phyloP scores from a whole-genome alignment of 2,888 invertebrate genomes.

The Gibbula magus region DNA sequence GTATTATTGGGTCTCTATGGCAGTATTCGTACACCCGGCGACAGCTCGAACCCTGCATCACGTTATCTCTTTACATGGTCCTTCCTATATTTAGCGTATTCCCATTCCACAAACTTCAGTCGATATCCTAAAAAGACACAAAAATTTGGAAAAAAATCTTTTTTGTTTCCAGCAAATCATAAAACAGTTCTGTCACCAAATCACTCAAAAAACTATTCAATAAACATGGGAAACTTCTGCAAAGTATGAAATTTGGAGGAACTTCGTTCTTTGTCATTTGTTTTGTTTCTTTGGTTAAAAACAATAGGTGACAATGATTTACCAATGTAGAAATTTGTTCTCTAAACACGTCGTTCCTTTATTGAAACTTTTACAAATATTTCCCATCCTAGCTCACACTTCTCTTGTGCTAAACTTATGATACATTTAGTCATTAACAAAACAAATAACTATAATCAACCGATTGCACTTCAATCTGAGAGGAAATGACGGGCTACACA shows the following conservation, averaged over 20 bases:
- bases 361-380: not conserved
- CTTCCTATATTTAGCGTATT: constrained; percentile 49
- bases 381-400: constrained; percentile 17
- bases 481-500: not conserved
- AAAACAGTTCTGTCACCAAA: constrained; percentile 1
- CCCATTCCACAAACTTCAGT: constrained; percentile 68
- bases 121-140: constrained; percentile 65
- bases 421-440: constrained; percentile 14
- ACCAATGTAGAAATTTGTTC: not conserved
- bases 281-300: not conserved
- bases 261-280: not conserved
- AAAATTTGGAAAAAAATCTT: constrained; percentile 35
- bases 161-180: not conserved
- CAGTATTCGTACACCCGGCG: no score
- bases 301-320: not conserved
- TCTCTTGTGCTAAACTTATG: constrained; percentile 25
- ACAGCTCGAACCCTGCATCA: not conserved
- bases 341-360: not conserved
- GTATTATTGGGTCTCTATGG: no score
- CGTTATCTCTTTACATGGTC: constrained; percentile 1
- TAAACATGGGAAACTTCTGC: not conserved
- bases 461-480: not conserved
- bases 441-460: constrained; percentile 5
- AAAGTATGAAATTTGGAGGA: not conserved
- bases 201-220: not conserved